Evolutionary conservation across 2,797 vertebrate species (phyloP), one percentile per base, ranked within the genome.

Genomic region (Labroides dimidiatus): DNA sequence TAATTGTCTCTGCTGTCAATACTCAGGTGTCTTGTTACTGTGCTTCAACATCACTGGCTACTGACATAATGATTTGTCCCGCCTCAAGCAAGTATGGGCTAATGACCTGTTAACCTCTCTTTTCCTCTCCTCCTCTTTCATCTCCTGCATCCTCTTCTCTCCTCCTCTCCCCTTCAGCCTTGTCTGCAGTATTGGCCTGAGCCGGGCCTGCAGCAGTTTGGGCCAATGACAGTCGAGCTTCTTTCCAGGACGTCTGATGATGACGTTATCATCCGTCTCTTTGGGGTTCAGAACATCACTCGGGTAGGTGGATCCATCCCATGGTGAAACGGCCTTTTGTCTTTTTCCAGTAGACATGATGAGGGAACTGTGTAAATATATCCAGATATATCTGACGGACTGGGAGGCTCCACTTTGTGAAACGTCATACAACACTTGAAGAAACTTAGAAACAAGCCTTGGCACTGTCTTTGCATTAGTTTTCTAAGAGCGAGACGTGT

Each of bases 181-280:
- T 98, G 97, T 72, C 88, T 96, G 64, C 96, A 97, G 88, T 99
- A 99, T 81, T 99, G 97, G 97, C 97, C 97, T 0, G 97, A 98
- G 81, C 96, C 95, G 0, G 97, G 97, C 4, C 91, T 97, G 62
- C 96, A 98, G 91, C 96, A 98, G 72, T 98, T 96, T 0, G 97
- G 97, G 20, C 96, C 96, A 0, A 96, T 99, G 95, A 96, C 97
- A 4, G 97, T 99, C 54, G 96, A 99, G 74, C 96, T 96, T 5
- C 87, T 99, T 49, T 98, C 97, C 0, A 93, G 95, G 60, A 94
- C 93, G 0, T 95, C 93, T 0, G 96, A 98, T 0, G 97, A 98
- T 49, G 96, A 98, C 62, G 87, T 98, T 0, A 95, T 98, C 65
- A 96, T 96, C 61, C 95, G 96, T 19, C 95, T 98, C 50, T 98